Conservation (phyloP, 2,113 vertebrate genomes). For the Anhinga anhinga region DNA sequence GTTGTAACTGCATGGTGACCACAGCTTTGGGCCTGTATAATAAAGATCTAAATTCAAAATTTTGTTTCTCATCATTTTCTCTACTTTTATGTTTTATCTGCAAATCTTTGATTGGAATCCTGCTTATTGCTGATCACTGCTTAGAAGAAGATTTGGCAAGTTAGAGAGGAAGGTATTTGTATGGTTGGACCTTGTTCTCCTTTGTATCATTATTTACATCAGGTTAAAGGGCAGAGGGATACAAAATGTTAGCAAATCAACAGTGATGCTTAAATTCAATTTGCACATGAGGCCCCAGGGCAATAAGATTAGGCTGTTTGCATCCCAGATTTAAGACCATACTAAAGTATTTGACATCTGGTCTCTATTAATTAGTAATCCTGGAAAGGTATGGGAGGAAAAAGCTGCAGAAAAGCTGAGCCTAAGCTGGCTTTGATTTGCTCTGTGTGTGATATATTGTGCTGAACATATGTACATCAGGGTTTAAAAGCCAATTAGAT, state of each 20-base stretch:
- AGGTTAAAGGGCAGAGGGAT: background rate
- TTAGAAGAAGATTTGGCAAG: background rate
- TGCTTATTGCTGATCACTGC: background rate
- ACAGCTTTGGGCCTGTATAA: slow-evolving; percentile 73
- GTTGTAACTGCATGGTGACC: slow-evolving; percentile 71
- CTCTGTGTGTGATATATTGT: background rate
- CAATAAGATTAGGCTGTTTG: background rate
- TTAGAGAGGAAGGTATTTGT: background rate
- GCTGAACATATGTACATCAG: background rate
- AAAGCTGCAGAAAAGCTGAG: background rate
- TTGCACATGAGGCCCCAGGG: background rate
- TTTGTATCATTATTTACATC: background rate
- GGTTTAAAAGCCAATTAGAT: background rate
- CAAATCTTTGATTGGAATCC: background rate
- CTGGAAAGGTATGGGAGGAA: background rate
- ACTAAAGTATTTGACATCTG: background rate
- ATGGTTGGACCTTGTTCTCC: background rate
- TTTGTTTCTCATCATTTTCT: slow-evolving; percentile 55
- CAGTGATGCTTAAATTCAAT: background rate
- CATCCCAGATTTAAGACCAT: background rate
- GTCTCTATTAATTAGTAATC: slow-evolving; percentile 6
- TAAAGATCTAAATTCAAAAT: slow-evolving; percentile 64
- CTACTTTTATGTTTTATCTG: background rate
- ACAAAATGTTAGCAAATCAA: background rate
- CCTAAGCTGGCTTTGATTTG: background rate